These are phyloP conservation scores for Pleuronectes platessa DNA, from an alignment of 2,113 vertebrate genomes.

Conservation along the genomic window DNA sequence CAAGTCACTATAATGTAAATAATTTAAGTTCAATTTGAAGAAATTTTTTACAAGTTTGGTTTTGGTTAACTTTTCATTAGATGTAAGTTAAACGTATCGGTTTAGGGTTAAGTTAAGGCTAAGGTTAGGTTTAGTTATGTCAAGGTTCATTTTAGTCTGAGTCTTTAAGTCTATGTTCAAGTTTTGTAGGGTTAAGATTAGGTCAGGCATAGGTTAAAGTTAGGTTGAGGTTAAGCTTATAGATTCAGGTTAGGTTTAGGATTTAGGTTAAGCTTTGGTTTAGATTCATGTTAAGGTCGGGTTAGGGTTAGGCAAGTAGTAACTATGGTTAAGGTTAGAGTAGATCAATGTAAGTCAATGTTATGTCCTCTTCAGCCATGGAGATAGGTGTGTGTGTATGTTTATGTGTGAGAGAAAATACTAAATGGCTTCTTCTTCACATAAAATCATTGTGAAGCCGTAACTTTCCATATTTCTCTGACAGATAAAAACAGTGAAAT, in stretches of 20 bases:
- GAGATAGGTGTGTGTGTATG: not conserved
- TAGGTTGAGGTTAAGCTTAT: not conserved
- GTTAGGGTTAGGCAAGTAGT: too few relatives aligned
- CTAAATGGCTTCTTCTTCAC: slow-evolving; percentile 36
- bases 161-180: too few relatives aligned
- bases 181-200: not conserved
- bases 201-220: too few relatives aligned
- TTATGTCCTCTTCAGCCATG: not conserved
- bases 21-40: too few relatives aligned
- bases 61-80: not conserved
- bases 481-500: slow-evolving; percentile 40
- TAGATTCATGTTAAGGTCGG: too few relatives aligned
- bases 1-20: too few relatives aligned
- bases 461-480: slow-evolving; percentile 30
- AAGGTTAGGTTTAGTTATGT: too few relatives aligned
- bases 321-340: not conserved
- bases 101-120: too few relatives aligned
- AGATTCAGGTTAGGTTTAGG: too few relatives aligned
- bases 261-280: too few relatives aligned
- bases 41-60: not conserved
- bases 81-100: too few relatives aligned
- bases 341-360: not conserved
- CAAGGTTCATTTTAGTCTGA: too few relatives aligned
- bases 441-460: slow-evolving; percentile 26
- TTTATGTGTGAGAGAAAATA: slow-evolving; percentile 10